These are phyloP conservation scores for Pachypanchax playfairii DNA, from an alignment of 2,113 vertebrate genomes.

Conservation along the genomic window DNA sequence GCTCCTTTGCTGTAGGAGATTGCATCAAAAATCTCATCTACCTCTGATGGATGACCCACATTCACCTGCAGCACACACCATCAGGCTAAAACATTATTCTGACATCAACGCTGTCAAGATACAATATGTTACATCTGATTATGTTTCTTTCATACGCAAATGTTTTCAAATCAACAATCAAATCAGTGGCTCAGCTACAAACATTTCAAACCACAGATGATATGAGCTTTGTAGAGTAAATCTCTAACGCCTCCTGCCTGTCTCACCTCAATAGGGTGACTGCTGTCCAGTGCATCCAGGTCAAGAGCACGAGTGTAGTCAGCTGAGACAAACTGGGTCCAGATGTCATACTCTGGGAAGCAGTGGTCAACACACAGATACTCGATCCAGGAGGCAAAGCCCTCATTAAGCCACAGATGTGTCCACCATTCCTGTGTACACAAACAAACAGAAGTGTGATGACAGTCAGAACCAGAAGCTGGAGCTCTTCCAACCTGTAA, in stretches of 20 bases:
- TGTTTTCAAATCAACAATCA: neutral
- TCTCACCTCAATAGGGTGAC: slow-evolving; percentile 94
- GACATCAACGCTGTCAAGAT: neutral
- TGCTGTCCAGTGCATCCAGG: slow-evolving; percentile 97
- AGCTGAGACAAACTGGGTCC: slow-evolving; percentile 98
- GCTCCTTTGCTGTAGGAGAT: slow-evolving; percentile 99
- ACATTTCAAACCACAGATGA: neutral
- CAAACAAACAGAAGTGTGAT: too few relatives aligned
- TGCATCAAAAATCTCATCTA: slow-evolving; percentile 98
- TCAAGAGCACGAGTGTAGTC: slow-evolving; percentile 97
- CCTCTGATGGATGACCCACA: slow-evolving; percentile 96
- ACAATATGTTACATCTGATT: too few relatives aligned
- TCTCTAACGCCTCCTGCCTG: neutral
- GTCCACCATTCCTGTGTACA: slow-evolving; percentile 97
- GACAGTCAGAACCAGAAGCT: too few relatives aligned
- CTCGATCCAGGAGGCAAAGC: slow-evolving; percentile 99
- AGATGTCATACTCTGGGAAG: slow-evolving; percentile 98
- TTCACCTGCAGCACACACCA: slow-evolving; percentile 82
- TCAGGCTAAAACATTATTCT: neutral
- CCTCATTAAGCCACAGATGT: slow-evolving; percentile 98
- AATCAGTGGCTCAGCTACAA: neutral
- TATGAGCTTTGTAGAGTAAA: neutral
- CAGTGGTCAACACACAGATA: slow-evolving; percentile 98
- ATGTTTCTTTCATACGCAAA: too few relatives aligned
- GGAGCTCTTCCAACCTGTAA: too few relatives aligned